phyloP scores from a whole-genome alignment of 2,113 vertebrate species.

The Seriola dumerili region DNA sequence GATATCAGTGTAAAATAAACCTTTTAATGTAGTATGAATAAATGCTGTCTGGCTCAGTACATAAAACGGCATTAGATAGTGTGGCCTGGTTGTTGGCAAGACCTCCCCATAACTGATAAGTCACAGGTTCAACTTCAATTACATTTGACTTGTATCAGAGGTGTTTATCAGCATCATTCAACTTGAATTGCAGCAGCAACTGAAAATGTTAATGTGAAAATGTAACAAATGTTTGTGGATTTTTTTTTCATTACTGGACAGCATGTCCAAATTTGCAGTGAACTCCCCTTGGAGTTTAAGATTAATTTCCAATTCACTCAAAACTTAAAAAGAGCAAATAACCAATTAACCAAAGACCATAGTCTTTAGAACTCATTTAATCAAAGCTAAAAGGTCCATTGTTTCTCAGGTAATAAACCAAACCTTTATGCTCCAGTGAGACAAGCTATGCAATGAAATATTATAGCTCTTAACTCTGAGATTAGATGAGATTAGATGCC shows the following conservation, averaged over 20 bases:
- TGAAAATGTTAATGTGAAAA: not conserved
- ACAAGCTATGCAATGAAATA: slow-evolving; percentile 8
- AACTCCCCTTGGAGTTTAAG: slow-evolving; percentile 21
- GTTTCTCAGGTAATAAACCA: slow-evolving; percentile 29
- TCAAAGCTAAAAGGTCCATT: slow-evolving; percentile 43
- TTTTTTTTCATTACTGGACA: slow-evolving; percentile 2
- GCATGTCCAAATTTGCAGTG: not conserved
- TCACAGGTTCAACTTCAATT: not conserved
- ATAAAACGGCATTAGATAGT: not conserved
- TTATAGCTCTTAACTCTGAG: slow-evolving; percentile 8
- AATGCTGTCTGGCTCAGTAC: slow-evolving; percentile 5
- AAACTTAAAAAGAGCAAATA: slow-evolving; percentile 45
- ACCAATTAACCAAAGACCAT: slow-evolving; percentile 55
- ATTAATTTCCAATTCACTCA: slow-evolving; percentile 56
- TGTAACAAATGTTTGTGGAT: not conserved
- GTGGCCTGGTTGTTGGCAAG: not conserved
- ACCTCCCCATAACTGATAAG: not conserved
- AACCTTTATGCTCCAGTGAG: slow-evolving; percentile 14
- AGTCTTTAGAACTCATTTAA: slow-evolving; percentile 49
- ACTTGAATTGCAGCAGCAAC: not conserved
- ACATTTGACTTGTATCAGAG: not conserved
- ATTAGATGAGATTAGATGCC: not conserved
- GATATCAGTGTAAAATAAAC: slow-evolving; percentile 9
- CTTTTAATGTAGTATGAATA: slow-evolving; percentile 17
- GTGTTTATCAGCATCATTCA: not conserved